Evolutionary conservation across 2,888 invertebrate genomes (phyloP).

Genomic region (Pycnomerus fuliginosus): DNA sequence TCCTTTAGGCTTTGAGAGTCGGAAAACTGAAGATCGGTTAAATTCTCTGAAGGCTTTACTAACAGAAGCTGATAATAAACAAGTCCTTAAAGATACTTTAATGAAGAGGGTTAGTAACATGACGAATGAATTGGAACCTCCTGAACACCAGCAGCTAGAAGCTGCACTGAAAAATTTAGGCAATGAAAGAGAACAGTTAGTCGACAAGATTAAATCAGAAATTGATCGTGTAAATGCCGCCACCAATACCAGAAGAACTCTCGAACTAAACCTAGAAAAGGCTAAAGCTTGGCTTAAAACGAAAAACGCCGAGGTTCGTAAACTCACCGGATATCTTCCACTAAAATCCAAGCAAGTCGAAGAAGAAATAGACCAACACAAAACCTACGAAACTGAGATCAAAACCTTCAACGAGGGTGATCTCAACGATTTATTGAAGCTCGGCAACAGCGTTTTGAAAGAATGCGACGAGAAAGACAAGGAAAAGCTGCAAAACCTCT

Average conservation of each 20-base stretch:
- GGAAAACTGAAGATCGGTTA: constrained; percentile 72
- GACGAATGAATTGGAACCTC: constrained; percentile 80
- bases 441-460: constrained; percentile 73
- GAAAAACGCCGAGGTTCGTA: constrained; percentile 73
- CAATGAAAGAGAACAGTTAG: constrained; percentile 73
- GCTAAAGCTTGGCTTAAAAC: constrained; percentile 79
- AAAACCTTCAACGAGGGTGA: constrained; percentile 75
- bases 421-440: constrained; percentile 72
- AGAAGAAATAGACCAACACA: constrained; percentile 74
- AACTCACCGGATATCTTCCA: constrained; percentile 74
- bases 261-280: constrained; percentile 77
- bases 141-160: constrained; percentile 79
- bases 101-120: constrained; percentile 82
- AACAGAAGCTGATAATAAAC: constrained; percentile 84
- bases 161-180: constrained; percentile 70
- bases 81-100: constrained; percentile 76
- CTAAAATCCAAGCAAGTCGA: constrained; percentile 81
- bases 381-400: constrained; percentile 73
- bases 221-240: constrained; percentile 70
- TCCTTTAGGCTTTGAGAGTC: constrained; percentile 74
- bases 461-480: constrained; percentile 77
- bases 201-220: constrained; percentile 69
- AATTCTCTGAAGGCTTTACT: constrained; percentile 70
- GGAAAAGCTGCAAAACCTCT: constrained; percentile 63
- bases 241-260: constrained; percentile 70